Evolutionary conservation across 2,888 invertebrate species (phyloP).

Genomic region (Entomobrya multifasciata): DNA sequence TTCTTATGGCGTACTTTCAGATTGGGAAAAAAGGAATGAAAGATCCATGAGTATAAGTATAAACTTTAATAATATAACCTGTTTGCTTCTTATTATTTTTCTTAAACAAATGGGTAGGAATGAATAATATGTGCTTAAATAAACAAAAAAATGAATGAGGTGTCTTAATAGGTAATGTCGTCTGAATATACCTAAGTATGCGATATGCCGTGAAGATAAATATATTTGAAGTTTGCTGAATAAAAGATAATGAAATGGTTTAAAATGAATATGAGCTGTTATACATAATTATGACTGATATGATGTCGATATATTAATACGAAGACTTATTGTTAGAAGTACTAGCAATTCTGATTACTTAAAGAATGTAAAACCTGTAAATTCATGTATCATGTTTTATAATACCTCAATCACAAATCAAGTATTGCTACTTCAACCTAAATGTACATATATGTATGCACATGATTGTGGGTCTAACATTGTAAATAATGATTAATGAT

Average conservation of each 20-base stretch:
- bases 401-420: neutral
- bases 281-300: too few relatives aligned
- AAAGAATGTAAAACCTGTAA: too few relatives aligned
- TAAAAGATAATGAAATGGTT: constrained; percentile 56
- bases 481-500: constrained; percentile 47
- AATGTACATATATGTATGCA: neutral
- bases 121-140: neutral
- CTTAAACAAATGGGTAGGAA: neutral
- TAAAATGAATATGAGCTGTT: too few relatives aligned
- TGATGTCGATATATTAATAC: too few relatives aligned
- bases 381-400: too few relatives aligned
- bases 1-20: neutral
- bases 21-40: neutral
- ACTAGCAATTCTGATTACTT: too few relatives aligned
- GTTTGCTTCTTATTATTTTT: constrained; percentile 53
- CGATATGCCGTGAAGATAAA: neutral
- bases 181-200: too few relatives aligned
- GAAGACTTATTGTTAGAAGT: too few relatives aligned
- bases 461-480: too few relatives aligned
- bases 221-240: constrained; percentile 21
- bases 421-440: neutral
- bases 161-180: neutral
- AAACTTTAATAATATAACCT: constrained; percentile 52
- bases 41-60: neutral
- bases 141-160: constrained; percentile 36